phyloP scores from a whole-genome alignment of 1,140 invertebrate genomes.

The Calliopsis andreniformis region DNA sequence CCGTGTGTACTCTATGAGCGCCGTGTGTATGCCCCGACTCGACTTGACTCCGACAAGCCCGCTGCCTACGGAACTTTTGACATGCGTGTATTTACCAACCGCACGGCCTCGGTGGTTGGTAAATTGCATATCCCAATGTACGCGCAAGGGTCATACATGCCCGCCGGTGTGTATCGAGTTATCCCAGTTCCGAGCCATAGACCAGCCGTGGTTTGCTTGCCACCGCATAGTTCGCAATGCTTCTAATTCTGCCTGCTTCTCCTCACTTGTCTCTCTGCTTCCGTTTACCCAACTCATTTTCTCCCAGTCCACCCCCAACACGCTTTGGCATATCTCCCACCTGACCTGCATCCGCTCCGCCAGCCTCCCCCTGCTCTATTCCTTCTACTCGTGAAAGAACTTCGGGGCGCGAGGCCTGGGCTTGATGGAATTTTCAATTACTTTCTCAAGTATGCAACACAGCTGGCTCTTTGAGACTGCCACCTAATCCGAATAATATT shows the following conservation, averaged over 20 bases:
- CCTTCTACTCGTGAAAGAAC: not conserved
- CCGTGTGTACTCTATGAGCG: not conserved
- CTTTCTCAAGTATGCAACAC: too few relatives aligned
- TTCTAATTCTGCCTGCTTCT: slow-evolving; percentile 58
- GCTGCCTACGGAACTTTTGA: slow-evolving; percentile 52
- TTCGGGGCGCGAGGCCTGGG: too few relatives aligned
- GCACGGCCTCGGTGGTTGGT: slow-evolving; percentile 51
- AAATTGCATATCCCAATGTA: slow-evolving; percentile 65
- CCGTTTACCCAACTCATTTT: slow-evolving; percentile 26
- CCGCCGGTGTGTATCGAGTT: slow-evolving; percentile 61
- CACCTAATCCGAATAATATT: too few relatives aligned
- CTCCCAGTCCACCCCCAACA: too few relatives aligned
- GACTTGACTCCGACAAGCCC: not conserved
- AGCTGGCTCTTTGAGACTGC: too few relatives aligned
- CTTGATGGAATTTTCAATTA: too few relatives aligned
- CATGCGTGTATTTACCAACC: slow-evolving; percentile 61
- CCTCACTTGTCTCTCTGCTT: slow-evolving; percentile 9
- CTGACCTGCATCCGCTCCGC: not conserved
- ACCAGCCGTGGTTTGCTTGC: slow-evolving; percentile 51
- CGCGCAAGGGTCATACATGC: slow-evolving; percentile 21
- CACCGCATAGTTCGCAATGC: slow-evolving; percentile 58
- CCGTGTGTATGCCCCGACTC: not conserved
- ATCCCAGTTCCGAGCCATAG: slow-evolving; percentile 63
- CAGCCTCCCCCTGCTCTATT: not conserved
- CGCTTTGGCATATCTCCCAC: not conserved